Conservation (phyloP, 2,113 vertebrate species). For the Hippocampus comes region DNA sequence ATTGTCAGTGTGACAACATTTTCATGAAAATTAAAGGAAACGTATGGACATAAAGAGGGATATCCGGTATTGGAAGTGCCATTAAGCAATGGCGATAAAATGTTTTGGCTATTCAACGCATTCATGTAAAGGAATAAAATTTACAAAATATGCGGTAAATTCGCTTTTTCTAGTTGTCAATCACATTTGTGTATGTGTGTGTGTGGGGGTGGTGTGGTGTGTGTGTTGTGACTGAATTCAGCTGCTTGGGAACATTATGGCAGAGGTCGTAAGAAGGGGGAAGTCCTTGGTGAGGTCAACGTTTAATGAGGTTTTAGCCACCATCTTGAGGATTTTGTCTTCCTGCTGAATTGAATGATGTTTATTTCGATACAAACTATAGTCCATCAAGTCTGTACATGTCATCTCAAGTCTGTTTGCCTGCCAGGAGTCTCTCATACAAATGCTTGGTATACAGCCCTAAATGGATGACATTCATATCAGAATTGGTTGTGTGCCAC, state of each 20-base stretch:
- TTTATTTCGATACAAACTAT: constrained; percentile 3
- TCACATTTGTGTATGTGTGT: neutral
- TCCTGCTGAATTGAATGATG: neutral
- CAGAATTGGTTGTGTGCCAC: neutral
- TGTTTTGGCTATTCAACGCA: too few relatives aligned
- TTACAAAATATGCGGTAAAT: too few relatives aligned
- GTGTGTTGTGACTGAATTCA: neutral
- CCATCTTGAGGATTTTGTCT: neutral
- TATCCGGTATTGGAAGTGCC: too few relatives aligned
- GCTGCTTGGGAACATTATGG: neutral
- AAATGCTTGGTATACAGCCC: neutral
- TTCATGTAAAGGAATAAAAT: too few relatives aligned
- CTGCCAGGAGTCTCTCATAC: neutral
- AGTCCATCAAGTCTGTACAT: constrained; percentile 1
- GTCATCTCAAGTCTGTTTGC: neutral
- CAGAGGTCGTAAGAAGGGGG: constrained; percentile 7
- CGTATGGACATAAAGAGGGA: too few relatives aligned
- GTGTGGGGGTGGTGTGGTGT: neutral
- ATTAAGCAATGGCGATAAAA: too few relatives aligned
- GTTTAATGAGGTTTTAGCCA: constrained; percentile 25
- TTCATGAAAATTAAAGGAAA: too few relatives aligned
- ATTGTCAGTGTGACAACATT: too few relatives aligned
- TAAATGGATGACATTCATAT: neutral
- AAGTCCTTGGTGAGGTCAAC: constrained; percentile 5
- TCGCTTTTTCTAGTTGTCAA: too few relatives aligned